Percentiles rank a stretch among this genome's conserved stretches.
These are phyloP conservation scores for Noturus placidus DNA, from an alignment of 2,113 vertebrate genomes.

Conservation along the genomic window DNA sequence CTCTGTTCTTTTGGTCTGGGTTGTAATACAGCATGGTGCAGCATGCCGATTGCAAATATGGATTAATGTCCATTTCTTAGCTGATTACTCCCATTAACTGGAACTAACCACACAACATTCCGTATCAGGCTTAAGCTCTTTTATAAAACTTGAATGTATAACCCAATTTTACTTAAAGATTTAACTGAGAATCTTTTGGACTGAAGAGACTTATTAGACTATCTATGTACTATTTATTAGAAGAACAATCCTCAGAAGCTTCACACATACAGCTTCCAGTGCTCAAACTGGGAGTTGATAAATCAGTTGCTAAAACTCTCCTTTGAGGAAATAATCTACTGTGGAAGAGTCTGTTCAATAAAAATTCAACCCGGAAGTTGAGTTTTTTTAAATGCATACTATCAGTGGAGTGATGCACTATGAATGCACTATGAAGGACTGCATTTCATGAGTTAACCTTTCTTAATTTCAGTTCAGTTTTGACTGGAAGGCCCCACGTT, in stretches of 20 bases:
- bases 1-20: background rate
- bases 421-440: background rate
- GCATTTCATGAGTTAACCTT: background rate
- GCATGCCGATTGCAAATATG: background rate
- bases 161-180: too few relatives aligned
- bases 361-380: background rate
- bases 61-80: background rate
- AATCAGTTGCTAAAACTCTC: background rate
- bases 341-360: background rate
- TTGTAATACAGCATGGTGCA: background rate
- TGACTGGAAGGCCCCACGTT: background rate
- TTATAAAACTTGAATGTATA: too few relatives aligned
- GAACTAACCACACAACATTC: too few relatives aligned
- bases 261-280: background rate
- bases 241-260: background rate
- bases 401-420: background rate
- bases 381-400: background rate
- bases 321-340: background rate
- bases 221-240: too few relatives aligned
- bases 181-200: too few relatives aligned
- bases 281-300: background rate
- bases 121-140: too few relatives aligned
- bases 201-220: background rate
- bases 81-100: background rate
- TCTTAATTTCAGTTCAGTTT: conserved; percentile 23